Conservation (phyloP, 2,888 invertebrate genomes). For the Aquatica leii region DNA sequence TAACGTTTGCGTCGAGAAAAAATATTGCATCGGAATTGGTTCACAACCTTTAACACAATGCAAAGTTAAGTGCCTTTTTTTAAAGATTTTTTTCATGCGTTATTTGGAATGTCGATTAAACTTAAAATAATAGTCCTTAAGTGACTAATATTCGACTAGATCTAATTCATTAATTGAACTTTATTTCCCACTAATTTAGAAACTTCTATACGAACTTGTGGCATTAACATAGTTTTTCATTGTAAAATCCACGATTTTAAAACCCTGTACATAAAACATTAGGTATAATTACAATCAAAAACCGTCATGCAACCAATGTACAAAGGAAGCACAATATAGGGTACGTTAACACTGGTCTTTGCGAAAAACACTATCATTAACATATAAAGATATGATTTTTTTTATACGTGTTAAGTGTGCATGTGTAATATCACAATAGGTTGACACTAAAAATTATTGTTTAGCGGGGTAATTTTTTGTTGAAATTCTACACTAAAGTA, state of each 20-base stretch:
- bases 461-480: background rate
- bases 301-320: constrained; percentile 47
- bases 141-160: constrained; percentile 15
- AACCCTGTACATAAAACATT: constrained; percentile 35
- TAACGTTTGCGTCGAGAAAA: background rate
- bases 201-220: background rate
- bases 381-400: constrained; percentile 56
- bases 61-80: too few species aligned
- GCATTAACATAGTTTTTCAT: background rate
- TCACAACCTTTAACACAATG: too few species aligned
- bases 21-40: background rate
- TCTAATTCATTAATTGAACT: constrained; percentile 25
- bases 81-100: background rate
- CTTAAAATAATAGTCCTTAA: too few species aligned
- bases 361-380: constrained; percentile 32
- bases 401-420: constrained; percentile 44
- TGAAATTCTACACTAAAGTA: too few species aligned
- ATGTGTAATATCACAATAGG: constrained; percentile 59
- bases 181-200: background rate
- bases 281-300: constrained; percentile 41
- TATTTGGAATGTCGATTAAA: too few species aligned
- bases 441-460: constrained; percentile 44
- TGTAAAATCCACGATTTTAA: constrained; percentile 23
- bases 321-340: constrained; percentile 54
- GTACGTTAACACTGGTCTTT: constrained; percentile 22